Percentiles rank a stretch among this genome's conserved stretches.
Conservation (phyloP, 2,113 vertebrate species). For the Vulpes vulpes region DNA sequence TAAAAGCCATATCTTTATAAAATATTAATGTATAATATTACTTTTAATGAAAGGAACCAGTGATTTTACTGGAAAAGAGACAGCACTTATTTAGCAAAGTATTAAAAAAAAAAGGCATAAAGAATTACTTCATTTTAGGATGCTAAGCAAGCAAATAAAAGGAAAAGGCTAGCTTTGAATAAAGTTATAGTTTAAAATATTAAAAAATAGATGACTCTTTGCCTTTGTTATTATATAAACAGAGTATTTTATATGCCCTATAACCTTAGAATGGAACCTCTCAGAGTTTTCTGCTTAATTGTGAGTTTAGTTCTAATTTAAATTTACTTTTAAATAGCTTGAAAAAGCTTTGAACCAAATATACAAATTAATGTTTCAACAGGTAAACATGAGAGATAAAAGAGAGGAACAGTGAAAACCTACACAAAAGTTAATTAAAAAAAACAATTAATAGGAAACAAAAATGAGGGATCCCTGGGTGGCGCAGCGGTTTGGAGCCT, state of each 20-base stretch:
- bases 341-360: constrained; percentile 24
- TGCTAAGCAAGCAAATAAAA: not conserved
- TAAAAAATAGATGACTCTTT: constrained; percentile 25
- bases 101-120: not conserved
- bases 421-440: constrained; percentile 43
- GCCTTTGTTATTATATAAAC: not conserved
- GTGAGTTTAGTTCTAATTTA: constrained; percentile 49
- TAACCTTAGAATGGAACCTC: constrained; percentile 23
- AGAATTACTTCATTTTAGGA: constrained; percentile 43
- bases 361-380: constrained; percentile 56
- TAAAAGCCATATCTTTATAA: not conserved
- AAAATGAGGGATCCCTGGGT: not conserved
- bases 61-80: constrained; percentile 47
- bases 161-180: not conserved
- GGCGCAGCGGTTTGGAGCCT: too few relatives aligned
- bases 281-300: constrained; percentile 46
- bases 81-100: not conserved
- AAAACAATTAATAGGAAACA: constrained; percentile 55
- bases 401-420: constrained; percentile 30
- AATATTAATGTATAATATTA: not conserved
- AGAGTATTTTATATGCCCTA: not conserved
- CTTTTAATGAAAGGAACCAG: constrained; percentile 48
- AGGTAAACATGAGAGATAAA: constrained; percentile 16
- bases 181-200: constrained; percentile 42
- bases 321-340: constrained; percentile 61